Base-by-base conservation (phyloP, 35 echinoderm and acorn worm genomes). In the Hemicentrotus pulcherrimus region DNA sequence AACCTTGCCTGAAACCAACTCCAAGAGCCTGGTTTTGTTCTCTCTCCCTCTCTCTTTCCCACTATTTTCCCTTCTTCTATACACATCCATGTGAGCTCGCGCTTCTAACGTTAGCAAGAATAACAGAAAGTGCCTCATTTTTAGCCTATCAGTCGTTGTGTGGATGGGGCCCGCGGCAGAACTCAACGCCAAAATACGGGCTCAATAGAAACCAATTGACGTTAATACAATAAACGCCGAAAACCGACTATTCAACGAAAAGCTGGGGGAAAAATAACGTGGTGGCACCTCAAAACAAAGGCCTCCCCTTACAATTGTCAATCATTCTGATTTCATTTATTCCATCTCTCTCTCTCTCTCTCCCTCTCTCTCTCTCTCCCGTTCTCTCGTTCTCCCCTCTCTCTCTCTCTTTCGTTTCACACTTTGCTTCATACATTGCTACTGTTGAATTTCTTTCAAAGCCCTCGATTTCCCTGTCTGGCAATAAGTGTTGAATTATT, bases 151-250 rank as follows among this genome's bases (percentile, higher is more conserved):
- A 47, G 32, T 58, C 28, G 91, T 93, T 47, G n/a, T 31, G 18
- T 31, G 48, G 45, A 93, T 15, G 91, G 16, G 11, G 91, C 91
- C 91, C 46, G 45, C 46, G 91, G 91, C 46, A 16, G 32, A 58
- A 93, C n/a, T 14, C 91, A 93, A 50, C 45, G 46, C 48, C 46
- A 47, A 46, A 93, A 93, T 93, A 93, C 48, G 91, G 91, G 91
- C 91, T 93, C 91, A 93, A 93, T 93, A 93, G 91, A 93, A 93
- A 93, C 91, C 91, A 93, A 93, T 93, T 93, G 91, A 93, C 91
- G 91, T 93, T 93, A 93, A 93, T 93, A 93, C 91, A 93, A 93
- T 93, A 93, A 93, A 93, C 91, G 45, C 91, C 45, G 91, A 93
- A 93, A 93, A 93, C 91, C 91, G 91, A 93, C 46, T 31, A 93